Evolutionary conservation across 2,888 invertebrate genomes (phyloP).

Genomic region (Pachycephus smyrnensis): DNA sequence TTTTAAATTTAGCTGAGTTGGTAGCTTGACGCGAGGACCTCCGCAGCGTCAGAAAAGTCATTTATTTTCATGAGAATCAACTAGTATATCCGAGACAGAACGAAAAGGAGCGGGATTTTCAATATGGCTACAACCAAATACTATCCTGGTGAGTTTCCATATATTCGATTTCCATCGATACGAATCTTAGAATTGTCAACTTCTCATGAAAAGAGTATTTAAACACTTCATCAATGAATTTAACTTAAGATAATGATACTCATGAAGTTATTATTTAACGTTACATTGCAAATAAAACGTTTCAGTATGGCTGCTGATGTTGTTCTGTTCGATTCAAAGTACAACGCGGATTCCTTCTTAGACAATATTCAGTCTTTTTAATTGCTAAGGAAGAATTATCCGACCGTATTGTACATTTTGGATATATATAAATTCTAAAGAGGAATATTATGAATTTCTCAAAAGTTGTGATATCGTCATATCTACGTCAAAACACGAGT

Average conservation of each 20-base stretch:
- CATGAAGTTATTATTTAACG: neutral
- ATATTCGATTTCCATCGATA: neutral
- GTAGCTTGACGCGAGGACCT: constrained; percentile 77
- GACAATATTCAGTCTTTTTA: constrained; percentile 71
- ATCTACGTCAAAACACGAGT: constrained; percentile 81
- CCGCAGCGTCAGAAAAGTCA: constrained; percentile 71
- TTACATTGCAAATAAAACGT: constrained; percentile 15
- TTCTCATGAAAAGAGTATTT: neutral
- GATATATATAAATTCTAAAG: constrained; percentile 70
- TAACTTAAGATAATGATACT: neutral
- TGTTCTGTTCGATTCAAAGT: constrained; percentile 78
- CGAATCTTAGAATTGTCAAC: neutral
- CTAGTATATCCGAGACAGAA: constrained; percentile 77
- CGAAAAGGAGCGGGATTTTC: constrained; percentile 77
- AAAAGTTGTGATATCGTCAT: constrained; percentile 74
- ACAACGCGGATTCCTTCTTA: constrained; percentile 77
- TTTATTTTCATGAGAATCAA: constrained; percentile 86
- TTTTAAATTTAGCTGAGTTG: constrained; percentile 78
- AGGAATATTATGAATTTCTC: constrained; percentile 72
- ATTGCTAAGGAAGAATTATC: constrained; percentile 68
- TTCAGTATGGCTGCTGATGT: constrained; percentile 76
- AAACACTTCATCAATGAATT: neutral
- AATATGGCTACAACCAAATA: constrained; percentile 82
- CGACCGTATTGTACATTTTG: constrained; percentile 72
- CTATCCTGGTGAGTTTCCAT: constrained; percentile 71